Evolutionary conservation across 2,113 vertebrate genomes (phyloP).

Genomic region (Azemiops feae): DNA sequence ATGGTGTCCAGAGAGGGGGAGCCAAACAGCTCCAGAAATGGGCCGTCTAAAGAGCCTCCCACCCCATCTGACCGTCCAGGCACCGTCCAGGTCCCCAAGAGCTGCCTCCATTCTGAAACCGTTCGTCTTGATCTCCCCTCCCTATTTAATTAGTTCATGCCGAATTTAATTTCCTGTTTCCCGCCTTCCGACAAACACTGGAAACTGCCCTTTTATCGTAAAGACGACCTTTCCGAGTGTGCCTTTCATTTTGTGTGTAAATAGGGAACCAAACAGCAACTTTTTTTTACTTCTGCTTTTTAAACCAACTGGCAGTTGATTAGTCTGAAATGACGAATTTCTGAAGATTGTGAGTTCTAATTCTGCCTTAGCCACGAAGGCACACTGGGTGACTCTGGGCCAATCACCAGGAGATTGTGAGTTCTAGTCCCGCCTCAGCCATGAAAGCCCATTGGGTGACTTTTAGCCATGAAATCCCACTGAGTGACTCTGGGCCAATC

Average conservation of each 20-base stretch:
- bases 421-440: too few relatives aligned
- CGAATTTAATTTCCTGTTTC: slow-evolving; percentile 3
- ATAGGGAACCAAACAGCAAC: not conserved
- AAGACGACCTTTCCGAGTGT: not conserved
- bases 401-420: too few relatives aligned
- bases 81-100: not conserved
- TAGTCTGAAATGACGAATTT: not conserved
- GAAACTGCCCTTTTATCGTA: not conserved
- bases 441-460: too few relatives aligned
- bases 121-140: not conserved
- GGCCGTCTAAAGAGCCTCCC: too few relatives aligned
- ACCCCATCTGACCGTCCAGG: too few relatives aligned
- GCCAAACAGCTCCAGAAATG: not conserved
- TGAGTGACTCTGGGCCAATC: too few relatives aligned
- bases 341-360: too few relatives aligned
- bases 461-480: too few relatives aligned
- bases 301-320: not conserved
- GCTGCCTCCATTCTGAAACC: not conserved
- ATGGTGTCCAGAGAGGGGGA: not conserved
- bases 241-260: not conserved
- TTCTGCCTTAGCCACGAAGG: too few relatives aligned
- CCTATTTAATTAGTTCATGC: not conserved
- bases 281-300: not conserved
- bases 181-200: not conserved
- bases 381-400: too few relatives aligned